Evolutionary conservation across 2,797 vertebrate species (phyloP).

Genomic region (Aeoliscus strigatus): DNA sequence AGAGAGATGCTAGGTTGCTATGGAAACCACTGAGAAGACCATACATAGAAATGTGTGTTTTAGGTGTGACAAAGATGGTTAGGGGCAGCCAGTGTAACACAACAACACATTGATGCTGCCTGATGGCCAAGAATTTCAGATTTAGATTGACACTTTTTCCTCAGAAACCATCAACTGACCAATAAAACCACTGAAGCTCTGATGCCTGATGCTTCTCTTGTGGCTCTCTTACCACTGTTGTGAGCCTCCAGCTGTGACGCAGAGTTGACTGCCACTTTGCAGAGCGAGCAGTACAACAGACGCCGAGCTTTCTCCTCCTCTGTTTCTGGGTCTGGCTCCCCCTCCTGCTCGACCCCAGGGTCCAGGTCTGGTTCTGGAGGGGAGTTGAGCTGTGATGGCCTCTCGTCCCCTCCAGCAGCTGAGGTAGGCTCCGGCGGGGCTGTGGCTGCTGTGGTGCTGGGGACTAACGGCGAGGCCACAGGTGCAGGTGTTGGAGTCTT

Average conservation of each 20-base stretch:
- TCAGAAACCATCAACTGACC: too few species aligned
- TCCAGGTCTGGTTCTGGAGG: constrained; percentile 60
- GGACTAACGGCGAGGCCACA: constrained; percentile 11
- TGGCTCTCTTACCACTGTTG: constrained; percentile 87
- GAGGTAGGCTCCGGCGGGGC: constrained; percentile 73
- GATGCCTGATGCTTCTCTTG: too few species aligned
- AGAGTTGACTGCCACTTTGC: constrained; percentile 99
- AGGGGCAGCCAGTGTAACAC: too few species aligned
- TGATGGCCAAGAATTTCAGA: too few species aligned
- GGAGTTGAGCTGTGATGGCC: constrained; percentile 38
- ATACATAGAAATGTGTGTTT: too few species aligned
- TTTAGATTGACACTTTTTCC: too few species aligned
- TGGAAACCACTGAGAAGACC: too few species aligned
- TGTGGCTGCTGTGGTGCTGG: constrained; percentile 63
- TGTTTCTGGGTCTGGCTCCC: constrained; percentile 77
- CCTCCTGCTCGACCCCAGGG: constrained; percentile 64
- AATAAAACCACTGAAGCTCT: too few species aligned
- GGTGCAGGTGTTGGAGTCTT: constrained; percentile 10
- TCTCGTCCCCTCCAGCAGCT: constrained; percentile 71
- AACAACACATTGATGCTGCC: too few species aligned
- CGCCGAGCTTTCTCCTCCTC: constrained; percentile 94
- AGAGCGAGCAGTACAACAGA: constrained; percentile 96
- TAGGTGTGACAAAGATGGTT: too few species aligned
- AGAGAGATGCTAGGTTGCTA: too few species aligned
- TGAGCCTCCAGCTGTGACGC: constrained; percentile 96